A percentile compares a stretch with the other conserved stretches of the same genome.
These are phyloP conservation scores for Elaphurus davidianus DNA, from an alignment of 2,113 vertebrate species.

Conservation along the genomic window DNA sequence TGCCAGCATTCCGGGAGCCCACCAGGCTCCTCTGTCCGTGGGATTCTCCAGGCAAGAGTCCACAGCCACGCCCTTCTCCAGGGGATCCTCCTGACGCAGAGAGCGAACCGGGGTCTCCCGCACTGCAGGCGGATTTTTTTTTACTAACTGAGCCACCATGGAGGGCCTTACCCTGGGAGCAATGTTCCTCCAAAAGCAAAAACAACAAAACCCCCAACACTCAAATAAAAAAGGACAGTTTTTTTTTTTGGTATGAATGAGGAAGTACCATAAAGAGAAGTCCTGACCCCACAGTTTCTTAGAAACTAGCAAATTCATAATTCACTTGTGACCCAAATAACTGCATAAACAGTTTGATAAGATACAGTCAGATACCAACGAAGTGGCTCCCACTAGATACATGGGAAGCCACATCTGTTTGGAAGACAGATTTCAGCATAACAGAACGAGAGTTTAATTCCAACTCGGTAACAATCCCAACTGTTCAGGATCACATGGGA, in stretches of 20 bases:
- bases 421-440: background rate
- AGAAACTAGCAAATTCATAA: background rate
- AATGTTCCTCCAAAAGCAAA: background rate
- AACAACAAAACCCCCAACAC: background rate
- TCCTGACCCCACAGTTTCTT: background rate
- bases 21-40: background rate
- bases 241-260: background rate
- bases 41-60: background rate
- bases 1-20: background rate
- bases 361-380: background rate
- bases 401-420: background rate
- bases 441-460: constrained; percentile 51
- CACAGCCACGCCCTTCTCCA: background rate
- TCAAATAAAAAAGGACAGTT: background rate
- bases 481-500: constrained; percentile 59
- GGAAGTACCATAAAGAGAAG: background rate
- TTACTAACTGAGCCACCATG: background rate
- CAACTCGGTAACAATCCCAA: constrained; percentile 51
- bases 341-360: constrained; percentile 16
- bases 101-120: background rate
- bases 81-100: background rate
- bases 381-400: background rate
- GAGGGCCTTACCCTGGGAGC: background rate
- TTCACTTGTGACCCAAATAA: constrained; percentile 2
- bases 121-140: background rate